Percentiles rank a stretch among this genome's conserved stretches.
Conservation (phyloP, 2,888 invertebrate genomes). For the Julus scandinavius region DNA sequence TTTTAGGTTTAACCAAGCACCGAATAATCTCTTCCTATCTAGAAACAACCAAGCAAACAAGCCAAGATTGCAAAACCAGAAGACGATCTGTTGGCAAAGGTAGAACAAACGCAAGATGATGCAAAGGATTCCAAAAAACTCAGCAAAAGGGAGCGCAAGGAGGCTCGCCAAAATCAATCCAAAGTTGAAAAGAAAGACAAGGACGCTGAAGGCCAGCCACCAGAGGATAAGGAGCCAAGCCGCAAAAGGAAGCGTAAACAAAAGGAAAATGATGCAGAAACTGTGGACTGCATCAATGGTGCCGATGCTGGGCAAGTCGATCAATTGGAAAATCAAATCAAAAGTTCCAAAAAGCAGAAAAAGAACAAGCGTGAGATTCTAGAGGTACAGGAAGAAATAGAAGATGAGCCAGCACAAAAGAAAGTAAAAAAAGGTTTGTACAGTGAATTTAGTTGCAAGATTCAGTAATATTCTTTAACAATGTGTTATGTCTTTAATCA, state of each 20-base stretch:
- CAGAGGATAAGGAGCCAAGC: constrained; percentile 63
- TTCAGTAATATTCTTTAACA: too few species aligned
- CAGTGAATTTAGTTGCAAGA: too few species aligned
- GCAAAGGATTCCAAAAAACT: constrained; percentile 69
- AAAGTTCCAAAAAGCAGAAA: constrained; percentile 19
- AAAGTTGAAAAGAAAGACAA: constrained; percentile 57
- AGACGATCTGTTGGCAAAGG: constrained; percentile 68
- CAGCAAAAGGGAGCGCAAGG: constrained; percentile 48
- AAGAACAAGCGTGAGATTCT: constrained; percentile 61
- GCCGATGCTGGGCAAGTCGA: background rate
- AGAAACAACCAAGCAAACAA: background rate
- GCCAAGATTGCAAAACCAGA: constrained; percentile 59
- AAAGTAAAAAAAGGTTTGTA: background rate
- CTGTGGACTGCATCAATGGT: constrained; percentile 59
- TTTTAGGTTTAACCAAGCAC: background rate
- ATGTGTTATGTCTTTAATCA: too few species aligned
- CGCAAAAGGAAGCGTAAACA: constrained; percentile 65
- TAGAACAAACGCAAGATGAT: constrained; percentile 66
- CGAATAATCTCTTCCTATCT: background rate
- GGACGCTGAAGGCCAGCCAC: constrained; percentile 59
- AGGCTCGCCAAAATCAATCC: constrained; percentile 39
- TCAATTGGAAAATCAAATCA: background rate
- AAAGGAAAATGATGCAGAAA: constrained; percentile 58
- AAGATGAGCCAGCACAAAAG: background rate
- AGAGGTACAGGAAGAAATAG: constrained; percentile 58